Evolutionary conservation across 2,113 vertebrate species (phyloP).

Genomic region (Centropus unirufus): DNA sequence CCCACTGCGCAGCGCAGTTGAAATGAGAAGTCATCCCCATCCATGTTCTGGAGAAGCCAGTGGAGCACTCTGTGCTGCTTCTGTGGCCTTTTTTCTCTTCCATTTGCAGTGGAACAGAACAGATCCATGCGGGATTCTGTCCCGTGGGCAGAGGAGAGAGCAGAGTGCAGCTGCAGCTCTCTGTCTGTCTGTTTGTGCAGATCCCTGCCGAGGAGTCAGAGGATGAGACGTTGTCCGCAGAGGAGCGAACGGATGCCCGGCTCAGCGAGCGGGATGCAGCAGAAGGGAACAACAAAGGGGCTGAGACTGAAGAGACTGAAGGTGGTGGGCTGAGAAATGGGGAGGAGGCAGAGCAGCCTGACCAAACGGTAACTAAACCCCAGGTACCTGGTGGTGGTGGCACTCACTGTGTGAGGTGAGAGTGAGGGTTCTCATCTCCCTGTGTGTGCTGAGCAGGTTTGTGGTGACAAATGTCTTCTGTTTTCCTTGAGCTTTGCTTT

Average conservation of each 20-base stretch:
- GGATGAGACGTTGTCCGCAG: constrained; percentile 40
- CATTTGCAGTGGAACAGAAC: neutral
- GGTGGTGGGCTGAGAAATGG: neutral
- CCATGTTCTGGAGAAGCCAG: neutral
- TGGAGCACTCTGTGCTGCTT: fast-evolving
- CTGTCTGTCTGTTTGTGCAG: neutral
- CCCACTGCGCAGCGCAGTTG: fast-evolving
- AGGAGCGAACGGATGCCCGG: constrained; percentile 52
- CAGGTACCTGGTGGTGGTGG: neutral
- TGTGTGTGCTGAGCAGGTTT: neutral
- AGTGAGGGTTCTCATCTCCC: neutral
- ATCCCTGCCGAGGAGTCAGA: constrained; percentile 44
- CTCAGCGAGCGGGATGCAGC: neutral
- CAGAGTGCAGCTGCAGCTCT: fast-evolving
- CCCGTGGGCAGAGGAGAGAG: fast-evolving
- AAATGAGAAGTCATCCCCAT: fast-evolving
- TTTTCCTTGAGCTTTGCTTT: neutral
- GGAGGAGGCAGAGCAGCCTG: neutral
- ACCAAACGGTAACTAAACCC: neutral
- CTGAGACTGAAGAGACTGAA: neutral
- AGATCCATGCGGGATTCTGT: neutral
- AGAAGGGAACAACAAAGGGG: neutral
- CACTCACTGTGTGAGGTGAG: fast-evolving
- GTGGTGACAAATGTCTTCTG: neutral
- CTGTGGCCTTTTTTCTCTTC: fast-evolving